These are phyloP conservation scores for Myxocyprinus asiaticus DNA, from an alignment of 2,113 vertebrate genomes.

Conservation along the genomic window DNA sequence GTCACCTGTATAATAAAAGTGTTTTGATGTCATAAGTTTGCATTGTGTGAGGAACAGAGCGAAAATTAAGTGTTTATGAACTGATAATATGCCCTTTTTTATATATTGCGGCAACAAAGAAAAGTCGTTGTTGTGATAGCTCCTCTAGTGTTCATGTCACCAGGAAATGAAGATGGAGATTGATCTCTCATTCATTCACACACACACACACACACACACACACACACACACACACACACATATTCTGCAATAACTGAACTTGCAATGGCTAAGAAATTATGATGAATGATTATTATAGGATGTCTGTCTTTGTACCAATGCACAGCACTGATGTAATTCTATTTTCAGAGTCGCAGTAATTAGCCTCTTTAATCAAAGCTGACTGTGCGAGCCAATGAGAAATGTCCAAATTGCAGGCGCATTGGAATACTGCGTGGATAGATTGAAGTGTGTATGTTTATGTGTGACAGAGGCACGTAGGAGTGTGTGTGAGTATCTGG, in stretches of 20 bases:
- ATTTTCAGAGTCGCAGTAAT: slow-evolving; percentile 30
- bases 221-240: not conserved
- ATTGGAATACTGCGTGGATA: not conserved
- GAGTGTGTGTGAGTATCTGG: slow-evolving; percentile 26
- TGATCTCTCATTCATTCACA: not conserved
- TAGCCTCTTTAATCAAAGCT: slow-evolving; percentile 28
- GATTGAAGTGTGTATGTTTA: not conserved
- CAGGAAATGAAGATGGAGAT: too few relatives aligned
- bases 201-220: not conserved
- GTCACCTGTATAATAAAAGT: too few relatives aligned
- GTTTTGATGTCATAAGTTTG: too few relatives aligned
- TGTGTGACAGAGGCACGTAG: not conserved
- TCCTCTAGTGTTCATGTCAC: too few relatives aligned
- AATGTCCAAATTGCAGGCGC: not conserved
- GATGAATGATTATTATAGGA: slow-evolving; percentile 29
- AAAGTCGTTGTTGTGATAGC: too few relatives aligned
- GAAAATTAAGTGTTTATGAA: too few relatives aligned
- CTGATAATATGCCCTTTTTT: too few relatives aligned
- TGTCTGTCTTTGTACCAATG: not conserved
- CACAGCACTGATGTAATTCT: slow-evolving; percentile 29
- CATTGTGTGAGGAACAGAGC: too few relatives aligned
- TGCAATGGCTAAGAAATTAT: not conserved
- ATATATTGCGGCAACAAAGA: too few relatives aligned
- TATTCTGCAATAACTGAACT: not conserved
- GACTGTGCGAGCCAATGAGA: slow-evolving; percentile 5